Percentiles rank a stretch among this genome's conserved stretches.
Evolutionary conservation across 2,113 vertebrate species (phyloP).

Genomic region (Alligator sinensis): DNA sequence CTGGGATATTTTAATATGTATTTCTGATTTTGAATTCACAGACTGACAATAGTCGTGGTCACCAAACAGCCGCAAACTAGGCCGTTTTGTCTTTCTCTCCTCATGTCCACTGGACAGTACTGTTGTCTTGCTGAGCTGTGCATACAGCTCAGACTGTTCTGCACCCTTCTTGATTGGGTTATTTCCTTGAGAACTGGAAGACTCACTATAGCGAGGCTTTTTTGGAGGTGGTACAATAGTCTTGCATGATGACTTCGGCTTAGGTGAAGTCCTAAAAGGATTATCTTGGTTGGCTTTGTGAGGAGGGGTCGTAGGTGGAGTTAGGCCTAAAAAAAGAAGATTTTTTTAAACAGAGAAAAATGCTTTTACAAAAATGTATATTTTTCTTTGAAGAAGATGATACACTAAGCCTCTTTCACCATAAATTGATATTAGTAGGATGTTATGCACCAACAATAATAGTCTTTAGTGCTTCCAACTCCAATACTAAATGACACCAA

Average conservation of each 20-base stretch:
- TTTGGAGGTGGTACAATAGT: conserved; percentile 89
- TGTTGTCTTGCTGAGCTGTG: conserved; percentile 94
- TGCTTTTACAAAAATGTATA: neutral
- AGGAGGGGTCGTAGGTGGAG: conserved; percentile 99
- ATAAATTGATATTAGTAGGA: neutral
- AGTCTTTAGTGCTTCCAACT: conserved; percentile 1
- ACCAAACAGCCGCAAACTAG: conserved; percentile 89
- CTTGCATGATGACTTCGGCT: conserved; percentile 96
- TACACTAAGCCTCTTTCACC: conserved; percentile 4
- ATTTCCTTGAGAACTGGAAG: conserved; percentile 84
- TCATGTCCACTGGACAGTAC: conserved; percentile 84
- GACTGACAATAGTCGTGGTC: conserved; percentile 99
- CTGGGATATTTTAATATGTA: conserved; percentile 84
- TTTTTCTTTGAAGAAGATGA: conserved; percentile 44
- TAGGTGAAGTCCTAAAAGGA: conserved; percentile 96
- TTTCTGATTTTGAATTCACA: conserved; percentile 87
- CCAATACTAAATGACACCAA: conserved; percentile 4
- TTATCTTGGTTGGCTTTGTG: conserved; percentile 99
- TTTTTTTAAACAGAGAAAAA: conserved; percentile 44
- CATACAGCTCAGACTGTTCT: conserved; percentile 94
- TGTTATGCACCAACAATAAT: neutral
- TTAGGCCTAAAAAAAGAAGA: conserved; percentile 88
- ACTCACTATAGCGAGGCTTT: conserved; percentile 91
- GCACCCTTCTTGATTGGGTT: conserved; percentile 87
- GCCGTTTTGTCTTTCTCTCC: conserved; percentile 88